Base-by-base conservation (phyloP, 2,797 vertebrate species). In the Cacajao melanocephalus region DNA sequence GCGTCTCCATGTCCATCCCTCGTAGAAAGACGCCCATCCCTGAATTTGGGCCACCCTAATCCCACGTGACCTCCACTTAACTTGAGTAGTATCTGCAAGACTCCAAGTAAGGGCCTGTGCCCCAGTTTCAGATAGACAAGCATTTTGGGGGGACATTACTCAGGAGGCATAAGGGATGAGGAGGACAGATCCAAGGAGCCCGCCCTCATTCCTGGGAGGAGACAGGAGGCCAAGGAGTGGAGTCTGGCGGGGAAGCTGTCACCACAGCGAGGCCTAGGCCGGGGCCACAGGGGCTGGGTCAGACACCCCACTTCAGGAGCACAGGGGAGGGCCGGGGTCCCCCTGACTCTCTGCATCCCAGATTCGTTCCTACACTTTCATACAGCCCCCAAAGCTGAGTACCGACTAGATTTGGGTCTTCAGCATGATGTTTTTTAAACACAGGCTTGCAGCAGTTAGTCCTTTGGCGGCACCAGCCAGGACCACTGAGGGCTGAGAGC, bases 1-100 rank as follows among this genome's bases (percentile, higher is more conserved):
- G 4, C 41, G 2, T 81, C 19, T 72, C 64, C 41, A 39, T 8
- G 41, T 67, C 64, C 36, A 36, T 3, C 70, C 79, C 61, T 36
- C 39, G n/a, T 95, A 57, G 11, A 41, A 93, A 89, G 79, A 73
- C 3, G 12, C 57, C 39, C 24, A 39, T 55, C 44, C 13, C 48
- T 78, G 94, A 72, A 50, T n/a, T n/a, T 12, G 39, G 39, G 82
- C 57, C 39, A 28, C 92, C 11, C 19, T n/a, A 67, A 67, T 94
- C 83, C 64, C 20, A 2, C 3, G 2, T 26, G 33, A 61, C 61
- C 39, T 92, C 83, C 41, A 33, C n/a, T 39, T 17, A 64, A 48
- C n/a, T 48, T 17, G 44, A 1, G 78, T 50, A 7, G 64, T 3
- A 36, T 73, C 41, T 75, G 75, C 55, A 39, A 93, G 82, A 83